Conservation (phyloP, 2,113 vertebrate genomes). For the Gallinago media region DNA sequence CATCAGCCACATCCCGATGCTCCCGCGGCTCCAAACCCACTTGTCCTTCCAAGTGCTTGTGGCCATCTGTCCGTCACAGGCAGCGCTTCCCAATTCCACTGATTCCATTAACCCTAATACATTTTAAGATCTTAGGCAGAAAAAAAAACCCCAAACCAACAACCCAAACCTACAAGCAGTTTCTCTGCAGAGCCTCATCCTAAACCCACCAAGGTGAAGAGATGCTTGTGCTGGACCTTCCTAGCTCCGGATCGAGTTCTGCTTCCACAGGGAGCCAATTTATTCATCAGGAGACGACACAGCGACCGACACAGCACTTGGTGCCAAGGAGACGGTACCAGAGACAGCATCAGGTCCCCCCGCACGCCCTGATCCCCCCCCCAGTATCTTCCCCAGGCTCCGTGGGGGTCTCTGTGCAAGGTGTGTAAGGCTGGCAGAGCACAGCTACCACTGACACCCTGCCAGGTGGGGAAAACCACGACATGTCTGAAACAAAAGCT, state of each 20-base stretch:
- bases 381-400: neutral
- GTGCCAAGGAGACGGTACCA: rapidly evolving
- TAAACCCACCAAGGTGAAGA: neutral
- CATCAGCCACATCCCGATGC: neutral
- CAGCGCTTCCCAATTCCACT: neutral
- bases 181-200: neutral
- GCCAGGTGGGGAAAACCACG: neutral
- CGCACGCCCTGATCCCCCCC: neutral
- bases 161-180: neutral
- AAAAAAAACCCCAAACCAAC: neutral
- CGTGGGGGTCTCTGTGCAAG: neutral
- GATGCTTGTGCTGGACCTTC: neutral
- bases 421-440: neutral
- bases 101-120: neutral
- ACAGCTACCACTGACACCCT: neutral
- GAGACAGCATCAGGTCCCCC: neutral
- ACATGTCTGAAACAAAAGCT: neutral
- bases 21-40: constrained; percentile 7
- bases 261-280: neutral
- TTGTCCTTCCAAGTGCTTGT: constrained; percentile 34
- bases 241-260: neutral
- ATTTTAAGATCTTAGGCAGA: neutral
- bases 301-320: rapidly evolving
- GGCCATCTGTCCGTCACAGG: constrained; percentile 27
- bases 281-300: neutral